Evolutionary conservation across 2,888 invertebrate genomes (phyloP).

Genomic region (Cheilosia impressa): DNA sequence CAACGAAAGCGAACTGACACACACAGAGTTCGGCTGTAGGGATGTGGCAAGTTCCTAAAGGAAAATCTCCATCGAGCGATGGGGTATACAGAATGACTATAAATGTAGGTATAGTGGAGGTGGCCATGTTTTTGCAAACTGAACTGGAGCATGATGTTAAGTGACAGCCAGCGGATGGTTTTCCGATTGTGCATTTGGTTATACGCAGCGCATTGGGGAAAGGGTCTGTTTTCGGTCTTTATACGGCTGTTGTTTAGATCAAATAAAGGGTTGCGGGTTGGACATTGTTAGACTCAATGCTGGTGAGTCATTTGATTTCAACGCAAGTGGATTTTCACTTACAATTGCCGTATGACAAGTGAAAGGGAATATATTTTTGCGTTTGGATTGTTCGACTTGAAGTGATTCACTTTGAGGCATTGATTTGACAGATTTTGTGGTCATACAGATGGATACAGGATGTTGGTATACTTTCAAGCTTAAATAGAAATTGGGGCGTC

Average conservation of each 20-base stretch:
- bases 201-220: slow-evolving; percentile 18
- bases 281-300: background rate
- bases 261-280: background rate
- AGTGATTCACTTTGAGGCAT: background rate
- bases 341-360: background rate
- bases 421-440: background rate
- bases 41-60: slow-evolving; percentile 19
- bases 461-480: too few relatives aligned
- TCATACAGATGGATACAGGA: too few relatives aligned
- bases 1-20: slow-evolving; percentile 9
- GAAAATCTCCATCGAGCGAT: slow-evolving; percentile 21
- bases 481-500: too few relatives aligned
- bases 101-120: slow-evolving; percentile 6
- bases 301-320: slow-evolving; percentile 3
- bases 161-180: slow-evolving; percentile 70
- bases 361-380: slow-evolving; percentile 27
- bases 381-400: background rate
- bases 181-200: slow-evolving; percentile 71
- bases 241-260: slow-evolving; percentile 5
- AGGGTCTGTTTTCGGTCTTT: slow-evolving; percentile 17
- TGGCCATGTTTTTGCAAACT: slow-evolving; percentile 60
- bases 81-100: background rate
- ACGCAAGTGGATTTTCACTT: slow-evolving; percentile 11
- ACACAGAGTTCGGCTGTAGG: background rate
- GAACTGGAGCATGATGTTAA: slow-evolving; percentile 71